Conservation (phyloP, 2,797 vertebrate genomes). For the Mormyrus hasselquistii region DNA sequence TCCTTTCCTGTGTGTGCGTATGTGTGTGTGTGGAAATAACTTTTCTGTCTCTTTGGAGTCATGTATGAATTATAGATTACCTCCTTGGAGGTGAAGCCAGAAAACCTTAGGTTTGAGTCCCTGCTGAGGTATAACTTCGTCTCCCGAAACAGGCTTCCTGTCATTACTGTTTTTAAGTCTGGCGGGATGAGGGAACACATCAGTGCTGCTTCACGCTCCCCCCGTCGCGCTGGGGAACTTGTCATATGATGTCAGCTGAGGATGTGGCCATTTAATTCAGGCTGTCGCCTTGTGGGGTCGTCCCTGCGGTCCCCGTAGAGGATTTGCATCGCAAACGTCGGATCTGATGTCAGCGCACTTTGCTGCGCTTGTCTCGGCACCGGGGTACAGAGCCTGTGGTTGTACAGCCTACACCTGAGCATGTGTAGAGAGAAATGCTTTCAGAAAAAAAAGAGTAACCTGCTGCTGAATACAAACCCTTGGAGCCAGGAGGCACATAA, state of each 20-base stretch:
- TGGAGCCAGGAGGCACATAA: background rate
- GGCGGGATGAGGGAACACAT: background rate
- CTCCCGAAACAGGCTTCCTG: background rate
- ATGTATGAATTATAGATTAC: conserved; percentile 11
- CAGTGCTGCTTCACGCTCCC: background rate
- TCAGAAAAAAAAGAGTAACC: background rate
- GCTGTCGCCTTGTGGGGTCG: background rate
- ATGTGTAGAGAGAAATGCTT: background rate
- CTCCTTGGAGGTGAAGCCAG: conserved; percentile 12
- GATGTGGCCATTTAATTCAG: background rate
- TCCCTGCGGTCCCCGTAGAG: background rate
- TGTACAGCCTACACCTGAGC: background rate
- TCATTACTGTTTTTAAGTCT: background rate
- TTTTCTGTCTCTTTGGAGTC: background rate
- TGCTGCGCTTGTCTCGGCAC: background rate
- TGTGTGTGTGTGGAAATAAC: conserved; percentile 1
- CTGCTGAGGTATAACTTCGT: background rate
- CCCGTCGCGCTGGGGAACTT: background rate
- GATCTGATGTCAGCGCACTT: background rate
- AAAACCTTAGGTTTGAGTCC: background rate
- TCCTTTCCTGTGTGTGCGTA: background rate
- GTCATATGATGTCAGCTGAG: background rate
- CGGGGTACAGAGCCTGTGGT: background rate
- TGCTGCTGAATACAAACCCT: background rate
- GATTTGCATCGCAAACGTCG: conserved; percentile 1